Evolutionary conservation across 2,797 vertebrate genomes (phyloP), one percentile per base, ranked within the genome.

Genomic region (Manis pentadactyla): DNA sequence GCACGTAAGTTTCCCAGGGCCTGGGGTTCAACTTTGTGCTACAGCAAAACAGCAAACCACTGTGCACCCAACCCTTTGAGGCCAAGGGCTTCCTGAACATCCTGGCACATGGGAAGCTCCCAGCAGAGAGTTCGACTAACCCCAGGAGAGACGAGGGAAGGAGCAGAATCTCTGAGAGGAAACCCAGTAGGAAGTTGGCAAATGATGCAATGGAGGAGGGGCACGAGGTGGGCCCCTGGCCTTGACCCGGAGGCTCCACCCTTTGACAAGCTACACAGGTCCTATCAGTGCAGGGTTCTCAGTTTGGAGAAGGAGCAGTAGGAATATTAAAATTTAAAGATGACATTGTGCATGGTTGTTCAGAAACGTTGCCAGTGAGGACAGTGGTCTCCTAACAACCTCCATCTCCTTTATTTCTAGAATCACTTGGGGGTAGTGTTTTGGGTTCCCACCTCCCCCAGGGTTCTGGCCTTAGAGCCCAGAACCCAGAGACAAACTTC

Each of bases 131-230:
- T 68, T 27, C 71, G 87, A 23, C n/a, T 13, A 8, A 78, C 71
- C 51, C 17, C 23, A 29, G 23, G 46, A 42, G 53, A 31, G 11
- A 71, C 0, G 27, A 87, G 5, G n/a, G 59, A 39, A 51, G 66
- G 19, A 55, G 4, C 53, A 42, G 51, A 85, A 23, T 4, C n/a
- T 74, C 21, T 18, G 11, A 63, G 15, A 66, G 42, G 64, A 84
- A 63, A n/a, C 12, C 37, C 23, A 18, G 17, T 3, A 49, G 51
- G 25, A 94, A 84, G 57, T 37, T 8, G 5, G 25, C 8, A 34
- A n/a, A 46, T 1, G 4, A 37, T n/a, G 12, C 0, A 0, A 34
- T 5, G 51, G 61, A n/a, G 82, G 31, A 0, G 0, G 2, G 21
- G 19, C 1, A 0, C 15, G 25, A 37, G 6, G 29, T 18, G 12